phyloP scores from a whole-genome alignment of 1,140 invertebrate species.

The Hylaeus anthracinus region DNA sequence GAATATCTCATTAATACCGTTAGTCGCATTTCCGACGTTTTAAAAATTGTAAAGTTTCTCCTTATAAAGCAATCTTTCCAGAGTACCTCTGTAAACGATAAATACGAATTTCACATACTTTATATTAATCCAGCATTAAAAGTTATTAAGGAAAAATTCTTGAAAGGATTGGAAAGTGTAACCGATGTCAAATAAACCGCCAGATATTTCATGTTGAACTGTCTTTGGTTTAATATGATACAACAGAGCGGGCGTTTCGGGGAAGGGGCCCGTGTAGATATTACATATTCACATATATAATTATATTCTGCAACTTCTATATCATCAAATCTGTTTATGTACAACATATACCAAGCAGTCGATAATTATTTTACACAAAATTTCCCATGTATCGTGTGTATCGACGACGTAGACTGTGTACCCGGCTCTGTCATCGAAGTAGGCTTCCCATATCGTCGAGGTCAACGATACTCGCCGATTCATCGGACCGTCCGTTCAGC shows the following conservation, averaged over 20 bases:
- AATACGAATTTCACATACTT: no score
- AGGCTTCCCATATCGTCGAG: neutral
- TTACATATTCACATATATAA: constrained; percentile 72
- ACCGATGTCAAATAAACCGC: constrained; percentile 26
- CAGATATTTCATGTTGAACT: constrained; percentile 55
- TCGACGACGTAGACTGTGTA: neutral
- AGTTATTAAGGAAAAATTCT: neutral
- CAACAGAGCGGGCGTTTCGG: constrained; percentile 66
- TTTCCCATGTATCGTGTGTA: constrained; percentile 37
- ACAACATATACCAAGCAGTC: constrained; percentile 62
- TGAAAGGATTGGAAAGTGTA: neutral
- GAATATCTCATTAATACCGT: no score
- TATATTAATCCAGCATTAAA: no score
- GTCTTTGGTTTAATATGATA: constrained; percentile 79
- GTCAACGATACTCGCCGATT: neutral
- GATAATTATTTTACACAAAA: constrained; percentile 45
- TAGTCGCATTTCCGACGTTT: no score
- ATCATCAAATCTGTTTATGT: constrained; percentile 64
- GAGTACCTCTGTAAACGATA: no score
- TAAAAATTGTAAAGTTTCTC: no score
- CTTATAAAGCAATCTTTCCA: no score
- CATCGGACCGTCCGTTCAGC: no score
- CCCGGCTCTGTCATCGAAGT: neutral
- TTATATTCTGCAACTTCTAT: constrained; percentile 56
- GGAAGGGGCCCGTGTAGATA: constrained; percentile 55